Evolutionary conservation across 2,113 vertebrate species (phyloP), one percentile per base, ranked within the genome.

Genomic region (Lycocorax pyrrhopterus): DNA sequence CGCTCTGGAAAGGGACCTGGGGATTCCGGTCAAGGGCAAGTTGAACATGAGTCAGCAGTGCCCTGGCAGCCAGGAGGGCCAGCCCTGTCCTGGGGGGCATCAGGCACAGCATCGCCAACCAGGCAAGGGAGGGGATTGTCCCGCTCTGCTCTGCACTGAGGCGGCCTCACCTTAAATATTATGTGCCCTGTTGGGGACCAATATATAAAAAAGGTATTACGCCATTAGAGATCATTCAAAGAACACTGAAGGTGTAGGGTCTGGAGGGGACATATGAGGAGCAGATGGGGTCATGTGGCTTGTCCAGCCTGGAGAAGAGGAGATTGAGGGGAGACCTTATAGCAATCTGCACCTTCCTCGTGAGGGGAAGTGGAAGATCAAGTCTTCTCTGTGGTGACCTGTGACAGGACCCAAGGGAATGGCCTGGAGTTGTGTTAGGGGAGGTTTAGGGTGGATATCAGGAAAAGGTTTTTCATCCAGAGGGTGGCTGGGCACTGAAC

Each of bases 91-190:
- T 29, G 29, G 10, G 14, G 13, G 1, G 2, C 23, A 53, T 69
- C 39, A n/a, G 19, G 64, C 12, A 10, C 27, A 69, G 10, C 39
- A 29, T 29, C 0, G 0, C 16, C 39, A 46, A 15, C 7, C 0
- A 0, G 32, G 21, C 35, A 76, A 76, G 21, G 37, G 26, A 35
- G 11, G 23, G 9, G 13, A 14, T 35, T 86, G 35, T 73, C 44
- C 35, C 0, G 0, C 43, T 76, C 26, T 85, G 44, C 16, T 51
- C 72, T 35, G 62, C 21, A 3, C 32, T 67, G 32, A 13, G 13
- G 2, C 1, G 0, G 8, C 17, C 25, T 67, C 62, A 43, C 16
- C 39, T 43, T 71, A 18, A 62, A 83, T 52, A 19, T 14, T 52
- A 13, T 18, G 19, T 25, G 53, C 9, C 8, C 11, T 39, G 11